Base-by-base conservation (phyloP, 1,140 invertebrate genomes). In the Caerostris darwini region DNA sequence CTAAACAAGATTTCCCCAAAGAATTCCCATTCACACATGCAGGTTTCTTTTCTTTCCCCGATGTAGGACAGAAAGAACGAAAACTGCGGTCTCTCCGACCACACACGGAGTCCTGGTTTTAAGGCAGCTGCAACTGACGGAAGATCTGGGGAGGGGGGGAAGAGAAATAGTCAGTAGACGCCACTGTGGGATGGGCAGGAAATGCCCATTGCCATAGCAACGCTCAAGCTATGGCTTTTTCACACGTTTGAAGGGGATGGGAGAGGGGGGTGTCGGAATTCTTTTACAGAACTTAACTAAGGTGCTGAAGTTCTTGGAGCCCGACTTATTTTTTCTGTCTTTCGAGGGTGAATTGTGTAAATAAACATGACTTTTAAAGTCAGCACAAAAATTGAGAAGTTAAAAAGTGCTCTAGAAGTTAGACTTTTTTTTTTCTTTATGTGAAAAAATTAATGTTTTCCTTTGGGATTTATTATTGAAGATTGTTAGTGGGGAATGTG, bases 141-240 rank as follows among this genome's bases (percentile, higher is more conserved):
- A 34, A 57, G 59, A 58, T 34, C 56, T 34, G 34, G 34, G 69
- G 17, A 54, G 34, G 17, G 89, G 91, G 58, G 88, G 69, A n/a
- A 54, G 54, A n/a, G 61, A 19, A 77, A 69, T 54, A 58, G 17
- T 50, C 53, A 19, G 89, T n/a, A 71, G 81, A 92, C 92, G 92
- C 85, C 83, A 88, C 57, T 8, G 85, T 93, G 92, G 92, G 92
- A 93, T 87, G 85, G 92, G 92, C 92, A 93, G 92, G 92, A 93
- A 93, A 93, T 93, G 92, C 85, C 67, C 67, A 58, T 86, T 69
- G 91, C 83, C 54, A 58, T 69, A 54, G 91, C 10, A 71, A 93
- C 83, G 56, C 14, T 67, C n/a, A 19, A 61, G 64, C 82, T 50
- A 86, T 83, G 54, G 34, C 54, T 57, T 34, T n/a, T 57, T 57